phyloP scores from a whole-genome alignment of 2,888 invertebrate genomes.

The Dusona sp. region DNA sequence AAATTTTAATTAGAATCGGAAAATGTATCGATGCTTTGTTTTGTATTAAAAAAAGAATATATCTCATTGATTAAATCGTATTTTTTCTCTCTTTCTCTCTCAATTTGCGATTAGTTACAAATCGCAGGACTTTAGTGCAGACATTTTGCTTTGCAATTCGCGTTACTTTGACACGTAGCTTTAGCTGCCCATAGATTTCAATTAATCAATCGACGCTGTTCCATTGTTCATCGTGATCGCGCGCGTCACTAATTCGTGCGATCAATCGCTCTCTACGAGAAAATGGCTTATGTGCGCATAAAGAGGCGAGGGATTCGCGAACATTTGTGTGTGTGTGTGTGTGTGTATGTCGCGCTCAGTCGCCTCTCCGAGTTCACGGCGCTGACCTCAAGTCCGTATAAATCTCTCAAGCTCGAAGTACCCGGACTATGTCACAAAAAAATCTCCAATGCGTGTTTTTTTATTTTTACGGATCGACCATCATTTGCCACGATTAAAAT shows the following conservation, averaged over 20 bases:
- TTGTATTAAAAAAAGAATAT: not conserved
- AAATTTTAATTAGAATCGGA: not conserved
- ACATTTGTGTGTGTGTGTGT: not conserved
- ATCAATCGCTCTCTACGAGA: constrained; percentile 56
- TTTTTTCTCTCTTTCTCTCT: not conserved
- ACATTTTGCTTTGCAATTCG: not conserved
- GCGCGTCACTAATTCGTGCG: constrained; percentile 67
- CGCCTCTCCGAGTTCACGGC: constrained; percentile 47
- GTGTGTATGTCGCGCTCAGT: constrained; percentile 18
- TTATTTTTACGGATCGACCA: not conserved
- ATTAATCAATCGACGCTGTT: constrained; percentile 66
- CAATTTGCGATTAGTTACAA: constrained; percentile 8
- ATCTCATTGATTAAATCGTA: not conserved
- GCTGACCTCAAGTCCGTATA: constrained; percentile 55
- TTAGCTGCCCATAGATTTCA: constrained; percentile 62
- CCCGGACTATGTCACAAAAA: not conserved
- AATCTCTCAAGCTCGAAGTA: constrained; percentile 24
- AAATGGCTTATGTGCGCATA: constrained; percentile 12
- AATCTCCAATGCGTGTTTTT: not conserved
- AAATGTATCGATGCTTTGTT: not conserved
- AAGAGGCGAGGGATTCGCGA: not conserved
- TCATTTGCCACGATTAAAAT: not conserved
- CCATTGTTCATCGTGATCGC: constrained; percentile 56
- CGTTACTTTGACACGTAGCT: constrained; percentile 18
- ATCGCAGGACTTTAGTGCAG: constrained; percentile 4